These are phyloP conservation scores for Megaceryle alcyon DNA, from an alignment of 2,797 vertebrate genomes.

Conservation along the genomic window DNA sequence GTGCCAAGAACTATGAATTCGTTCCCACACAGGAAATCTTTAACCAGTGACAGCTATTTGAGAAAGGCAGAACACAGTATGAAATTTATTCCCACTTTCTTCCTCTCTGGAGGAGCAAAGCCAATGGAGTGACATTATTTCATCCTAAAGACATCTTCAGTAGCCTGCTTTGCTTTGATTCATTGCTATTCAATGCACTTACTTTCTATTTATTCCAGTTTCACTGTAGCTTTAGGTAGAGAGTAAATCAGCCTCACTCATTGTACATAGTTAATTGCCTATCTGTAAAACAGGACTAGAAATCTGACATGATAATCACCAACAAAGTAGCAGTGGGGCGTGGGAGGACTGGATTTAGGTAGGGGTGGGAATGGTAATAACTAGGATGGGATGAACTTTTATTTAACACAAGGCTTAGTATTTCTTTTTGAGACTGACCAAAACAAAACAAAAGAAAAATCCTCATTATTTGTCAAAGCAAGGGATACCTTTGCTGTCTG, in stretches of 20 bases:
- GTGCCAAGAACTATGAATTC: slow-evolving; percentile 20
- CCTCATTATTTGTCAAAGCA: background rate
- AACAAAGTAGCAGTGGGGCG: background rate
- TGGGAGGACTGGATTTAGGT: background rate
- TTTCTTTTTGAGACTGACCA: background rate
- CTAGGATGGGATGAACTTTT: background rate
- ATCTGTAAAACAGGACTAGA: slow-evolving; percentile 15
- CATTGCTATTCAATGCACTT: slow-evolving; percentile 49
- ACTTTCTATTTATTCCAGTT: slow-evolving; percentile 19
- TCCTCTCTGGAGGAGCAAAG: slow-evolving; percentile 31
- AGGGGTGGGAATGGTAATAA: background rate
- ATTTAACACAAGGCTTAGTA: background rate
- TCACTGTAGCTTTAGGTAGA: slow-evolving; percentile 32
- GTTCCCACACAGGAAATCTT: slow-evolving; percentile 46
- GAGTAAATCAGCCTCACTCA: slow-evolving; percentile 32
- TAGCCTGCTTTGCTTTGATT: slow-evolving; percentile 54
- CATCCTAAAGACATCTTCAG: slow-evolving; percentile 30
- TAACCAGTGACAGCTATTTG: slow-evolving; percentile 54
- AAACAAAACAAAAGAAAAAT: background rate
- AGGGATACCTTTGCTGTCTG: background rate
- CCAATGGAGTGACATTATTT: slow-evolving; percentile 30
- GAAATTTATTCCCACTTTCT: slow-evolving; percentile 41
- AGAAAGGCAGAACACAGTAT: slow-evolving; percentile 21
- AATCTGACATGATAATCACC: background rate
- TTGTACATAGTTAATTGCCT: slow-evolving; percentile 12